Evolutionary conservation across 2,888 invertebrate species (phyloP).

Genomic region (Cantharis rustica): DNA sequence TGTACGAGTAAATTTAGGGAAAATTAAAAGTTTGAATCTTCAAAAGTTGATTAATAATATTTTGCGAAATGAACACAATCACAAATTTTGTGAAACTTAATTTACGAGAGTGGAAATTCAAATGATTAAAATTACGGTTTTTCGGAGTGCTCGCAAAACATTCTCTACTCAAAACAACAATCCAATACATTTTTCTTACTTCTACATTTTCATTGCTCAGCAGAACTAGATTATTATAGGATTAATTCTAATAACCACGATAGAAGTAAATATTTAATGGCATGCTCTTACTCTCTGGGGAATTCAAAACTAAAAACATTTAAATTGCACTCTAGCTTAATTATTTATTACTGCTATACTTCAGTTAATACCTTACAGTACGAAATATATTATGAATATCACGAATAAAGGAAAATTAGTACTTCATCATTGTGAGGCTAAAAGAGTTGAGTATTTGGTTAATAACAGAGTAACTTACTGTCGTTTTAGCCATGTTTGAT

Average conservation of each 20-base stretch:
- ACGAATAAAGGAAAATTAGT: neutral
- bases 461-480: constrained; percentile 1
- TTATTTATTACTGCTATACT: neutral
- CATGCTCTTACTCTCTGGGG: neutral
- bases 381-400: neutral
- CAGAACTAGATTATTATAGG: neutral
- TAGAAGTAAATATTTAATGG: neutral
- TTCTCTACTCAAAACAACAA: neutral
- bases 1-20: neutral
- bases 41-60: neutral
- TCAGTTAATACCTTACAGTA: neutral
- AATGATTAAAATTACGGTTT: neutral
- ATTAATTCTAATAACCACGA: neutral
- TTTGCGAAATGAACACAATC: neutral
- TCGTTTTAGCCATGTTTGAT: constrained; percentile 8
- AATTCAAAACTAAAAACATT: neutral
- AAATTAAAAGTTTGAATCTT: neutral
- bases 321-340: neutral
- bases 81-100: neutral
- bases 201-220: neutral
- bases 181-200: neutral
- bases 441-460: constrained; percentile 1
- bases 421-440: neutral
- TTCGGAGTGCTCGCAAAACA: neutral
- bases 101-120: neutral